Evolutionary conservation across 2,888 invertebrate genomes (phyloP), one percentile per base, ranked within the genome.

Genomic region (Meghimatium bilineatum): DNA sequence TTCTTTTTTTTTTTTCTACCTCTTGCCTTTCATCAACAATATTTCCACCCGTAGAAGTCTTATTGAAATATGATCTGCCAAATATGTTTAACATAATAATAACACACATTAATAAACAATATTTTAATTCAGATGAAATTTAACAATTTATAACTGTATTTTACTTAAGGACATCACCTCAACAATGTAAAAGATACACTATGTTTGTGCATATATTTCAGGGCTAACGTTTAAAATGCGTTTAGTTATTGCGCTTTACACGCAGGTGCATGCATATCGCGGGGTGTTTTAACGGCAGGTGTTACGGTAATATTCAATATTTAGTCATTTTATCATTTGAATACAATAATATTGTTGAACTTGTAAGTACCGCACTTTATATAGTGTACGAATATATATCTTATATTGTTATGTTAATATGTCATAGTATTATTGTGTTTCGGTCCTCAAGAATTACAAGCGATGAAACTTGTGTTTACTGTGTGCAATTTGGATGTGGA

Each of bases 1-100:
- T 32, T 52, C 74, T 74, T 74, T 52, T 20, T 74, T 74, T 26
- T 52, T 14, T 6, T 74, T 32, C n/a, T n/a, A n/a, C n/a, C n/a
- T n/a, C n/a, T n/a, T n/a, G n/a, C n/a, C n/a, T n/a, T n/a, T 20
- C 20, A 17, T 74, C 20, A 12, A 14, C 8, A 32, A 32, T 32
- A 32, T 12, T 32, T 10, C 29, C 32, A 12, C 14, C 32, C 66
- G 32, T 12, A 63, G 5, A 26, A 17, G 60, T n/a, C 26, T 8
- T 12, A 63, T 63, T n/a, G n/a, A 63, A 63, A 63, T n/a, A 63
- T 63, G 60, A 63, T 8, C n/a, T n/a, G 26, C 60, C 12, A 17
- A 10, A 3, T 23, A 63, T 26, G 5, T 63, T 63, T 63, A 3
- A n/a, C 0, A n/a, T 2, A 17, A 26, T 63, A 26, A n/a, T 63